A percentile compares a stretch with the other conserved stretches of the same genome.
These are phyloP conservation scores for Drosophila tropicalis DNA, from an alignment of 1,140 invertebrate species.

Conservation along the genomic window DNA sequence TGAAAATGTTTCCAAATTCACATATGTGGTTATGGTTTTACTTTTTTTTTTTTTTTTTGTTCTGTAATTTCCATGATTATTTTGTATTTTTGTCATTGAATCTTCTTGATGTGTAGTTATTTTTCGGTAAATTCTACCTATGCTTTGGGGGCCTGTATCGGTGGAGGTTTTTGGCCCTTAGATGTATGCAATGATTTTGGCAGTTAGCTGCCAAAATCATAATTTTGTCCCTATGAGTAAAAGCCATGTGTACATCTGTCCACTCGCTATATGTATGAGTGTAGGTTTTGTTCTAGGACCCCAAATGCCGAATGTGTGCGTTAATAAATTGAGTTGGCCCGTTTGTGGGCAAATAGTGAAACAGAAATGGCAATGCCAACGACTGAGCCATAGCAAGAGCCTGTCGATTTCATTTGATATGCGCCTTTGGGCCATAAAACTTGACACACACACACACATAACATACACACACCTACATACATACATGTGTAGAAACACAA, in stretches of 20 bases:
- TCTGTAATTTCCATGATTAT: neutral
- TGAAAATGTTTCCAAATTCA: too few species aligned
- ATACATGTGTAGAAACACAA: slow-evolving; percentile 37
- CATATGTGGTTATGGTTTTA: too few species aligned
- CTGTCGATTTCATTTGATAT: slow-evolving; percentile 79
- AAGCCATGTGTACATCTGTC: neutral
- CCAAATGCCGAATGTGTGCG: slow-evolving; percentile 31
- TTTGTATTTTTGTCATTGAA: neutral
- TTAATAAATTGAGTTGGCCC: slow-evolving; percentile 74
- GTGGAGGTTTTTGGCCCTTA: neutral
- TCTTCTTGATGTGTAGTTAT: slow-evolving; percentile 10
- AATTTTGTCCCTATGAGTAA: slow-evolving; percentile 6
- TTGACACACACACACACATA: slow-evolving; percentile 56
- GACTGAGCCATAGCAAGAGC: slow-evolving; percentile 23
- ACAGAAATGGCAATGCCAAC: slow-evolving; percentile 35
- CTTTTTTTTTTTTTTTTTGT: too few species aligned
- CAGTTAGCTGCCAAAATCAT: slow-evolving; percentile 7
- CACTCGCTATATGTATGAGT: too few species aligned
- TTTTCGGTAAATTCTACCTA: slow-evolving; percentile 5
- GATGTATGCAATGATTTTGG: slow-evolving; percentile 11
- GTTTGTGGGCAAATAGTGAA: slow-evolving; percentile 57
- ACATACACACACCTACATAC: neutral
- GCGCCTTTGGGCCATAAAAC: slow-evolving; percentile 77
- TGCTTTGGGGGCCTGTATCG: neutral
- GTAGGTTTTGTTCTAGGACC: neutral